Evolutionary conservation across 1,140 invertebrate genomes (phyloP).

Genomic region (Papilio machaon): DNA sequence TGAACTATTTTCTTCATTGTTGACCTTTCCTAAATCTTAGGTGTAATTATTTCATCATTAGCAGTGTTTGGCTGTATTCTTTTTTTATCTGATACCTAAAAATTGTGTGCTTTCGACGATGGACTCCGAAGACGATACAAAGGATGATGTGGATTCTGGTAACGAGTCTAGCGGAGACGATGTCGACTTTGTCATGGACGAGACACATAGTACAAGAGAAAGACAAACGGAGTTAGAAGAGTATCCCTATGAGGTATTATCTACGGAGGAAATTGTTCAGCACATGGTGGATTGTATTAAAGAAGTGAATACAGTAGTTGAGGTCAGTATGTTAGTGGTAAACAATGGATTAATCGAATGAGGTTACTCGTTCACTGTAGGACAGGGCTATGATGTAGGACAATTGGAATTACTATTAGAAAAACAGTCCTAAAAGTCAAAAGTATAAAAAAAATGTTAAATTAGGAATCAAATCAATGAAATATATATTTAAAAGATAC

Average conservation of each 20-base stretch:
- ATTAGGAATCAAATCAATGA: not conserved
- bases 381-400: slow-evolving; percentile 48
- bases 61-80: slow-evolving; percentile 69
- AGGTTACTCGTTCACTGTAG: slow-evolving; percentile 72
- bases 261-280: slow-evolving; percentile 97
- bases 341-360: slow-evolving; percentile 75
- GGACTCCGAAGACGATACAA: slow-evolving; percentile 95
- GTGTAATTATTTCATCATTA: slow-evolving; percentile 81
- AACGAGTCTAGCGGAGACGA: slow-evolving; percentile 96
- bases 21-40: slow-evolving; percentile 83
- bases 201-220: slow-evolving; percentile 89
- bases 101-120: slow-evolving; percentile 82
- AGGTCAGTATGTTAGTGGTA: slow-evolving; percentile 85
- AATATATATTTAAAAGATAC: not conserved
- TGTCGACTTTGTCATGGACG: slow-evolving; percentile 95
- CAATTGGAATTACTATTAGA: slow-evolving; percentile 4
- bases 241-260: slow-evolving; percentile 96
- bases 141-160: slow-evolving; percentile 94
- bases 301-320: slow-evolving; percentile 95
- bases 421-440: not conserved
- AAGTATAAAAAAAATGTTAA: not conserved
- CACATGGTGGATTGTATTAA: slow-evolving; percentile 98
- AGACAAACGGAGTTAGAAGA: slow-evolving; percentile 92
- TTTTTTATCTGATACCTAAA: slow-evolving; percentile 66
- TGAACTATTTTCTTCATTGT: slow-evolving; percentile 83